Percentiles rank a stretch among this genome's conserved stretches.
These are phyloP conservation scores for Brachyhypopomus occidentalis DNA, from an alignment of 2,113 vertebrate species.

Conservation along the genomic window DNA sequence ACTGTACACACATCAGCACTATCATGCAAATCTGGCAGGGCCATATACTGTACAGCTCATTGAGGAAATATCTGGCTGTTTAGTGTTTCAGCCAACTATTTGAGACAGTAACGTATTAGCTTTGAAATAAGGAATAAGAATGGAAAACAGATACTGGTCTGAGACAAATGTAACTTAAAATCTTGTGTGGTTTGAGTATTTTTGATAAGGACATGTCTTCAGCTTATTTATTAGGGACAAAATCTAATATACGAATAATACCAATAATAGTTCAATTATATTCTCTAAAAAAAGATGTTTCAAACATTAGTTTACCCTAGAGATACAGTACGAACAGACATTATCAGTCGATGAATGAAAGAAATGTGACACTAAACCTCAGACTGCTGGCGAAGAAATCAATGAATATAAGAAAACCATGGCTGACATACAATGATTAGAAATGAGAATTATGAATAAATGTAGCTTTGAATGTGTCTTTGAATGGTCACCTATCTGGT, in stretches of 20 bases:
- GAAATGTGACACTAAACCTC: neutral
- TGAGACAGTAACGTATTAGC: neutral
- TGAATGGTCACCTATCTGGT: conserved; percentile 62
- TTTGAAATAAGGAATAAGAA: neutral
- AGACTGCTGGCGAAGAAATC: neutral
- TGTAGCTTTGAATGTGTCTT: neutral
- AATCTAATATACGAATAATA: no score
- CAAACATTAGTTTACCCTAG: no score
- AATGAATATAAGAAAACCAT: neutral
- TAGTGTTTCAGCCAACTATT: neutral
- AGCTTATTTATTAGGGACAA: no score
- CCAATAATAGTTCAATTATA: no score
- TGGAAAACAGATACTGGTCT: neutral
- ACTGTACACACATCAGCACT: conserved; percentile 13
- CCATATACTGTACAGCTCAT: neutral
- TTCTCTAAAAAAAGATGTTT: no score
- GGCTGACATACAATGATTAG: neutral
- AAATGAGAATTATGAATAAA: neutral
- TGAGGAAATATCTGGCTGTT: neutral
- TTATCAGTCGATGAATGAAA: neutral
- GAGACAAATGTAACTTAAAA: neutral
- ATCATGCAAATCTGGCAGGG: conserved; percentile 11
- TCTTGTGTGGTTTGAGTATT: neutral
- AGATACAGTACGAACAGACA: neutral
- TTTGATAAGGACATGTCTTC: neutral